Percentiles rank a stretch among this genome's conserved stretches.
Evolutionary conservation across 2,797 vertebrate species (phyloP).

Genomic region (Champsocephalus esox): DNA sequence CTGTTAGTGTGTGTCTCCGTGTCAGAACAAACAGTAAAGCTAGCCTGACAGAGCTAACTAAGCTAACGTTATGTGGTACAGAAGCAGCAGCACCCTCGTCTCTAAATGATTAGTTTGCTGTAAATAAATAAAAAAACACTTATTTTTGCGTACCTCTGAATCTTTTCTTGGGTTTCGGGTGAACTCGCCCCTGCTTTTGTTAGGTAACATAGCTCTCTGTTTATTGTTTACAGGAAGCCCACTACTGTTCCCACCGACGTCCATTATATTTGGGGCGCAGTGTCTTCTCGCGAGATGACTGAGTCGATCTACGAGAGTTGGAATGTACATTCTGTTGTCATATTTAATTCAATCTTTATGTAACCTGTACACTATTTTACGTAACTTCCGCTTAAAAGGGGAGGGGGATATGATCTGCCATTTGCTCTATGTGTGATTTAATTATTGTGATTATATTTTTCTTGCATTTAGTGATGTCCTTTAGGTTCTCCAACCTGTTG

Average conservation of each 20-base stretch:
- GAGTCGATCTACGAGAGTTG: constrained; percentile 5
- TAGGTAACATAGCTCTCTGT: constrained; percentile 85
- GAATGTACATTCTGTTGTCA: not conserved
- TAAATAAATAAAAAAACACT: not conserved
- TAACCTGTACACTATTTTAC: too few species aligned
- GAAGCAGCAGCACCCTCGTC: constrained; percentile 16
- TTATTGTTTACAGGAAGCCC: constrained; percentile 89
- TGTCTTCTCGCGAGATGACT: constrained; percentile 68
- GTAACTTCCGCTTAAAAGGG: not conserved
- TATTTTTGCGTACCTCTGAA: constrained; percentile 88
- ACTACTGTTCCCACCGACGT: constrained; percentile 80
- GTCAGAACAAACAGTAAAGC: not conserved
- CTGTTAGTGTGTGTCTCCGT: not conserved
- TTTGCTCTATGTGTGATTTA: not conserved
- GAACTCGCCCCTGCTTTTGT: constrained; percentile 88
- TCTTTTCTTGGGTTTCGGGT: constrained; percentile 94
- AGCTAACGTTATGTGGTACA: constrained; percentile 28
- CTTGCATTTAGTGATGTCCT: not conserved
- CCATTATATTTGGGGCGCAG: constrained; percentile 68
- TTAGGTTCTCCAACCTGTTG: not conserved
- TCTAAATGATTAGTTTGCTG: not conserved
- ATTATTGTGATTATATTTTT: not conserved
- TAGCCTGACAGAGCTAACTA: constrained; percentile 36
- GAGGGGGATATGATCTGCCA: too few species aligned
- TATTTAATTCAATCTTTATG: not conserved